Evolutionary conservation across 2,113 vertebrate species (phyloP), one percentile per base, ranked within the genome.

Genomic region (Taurulus bubalis): DNA sequence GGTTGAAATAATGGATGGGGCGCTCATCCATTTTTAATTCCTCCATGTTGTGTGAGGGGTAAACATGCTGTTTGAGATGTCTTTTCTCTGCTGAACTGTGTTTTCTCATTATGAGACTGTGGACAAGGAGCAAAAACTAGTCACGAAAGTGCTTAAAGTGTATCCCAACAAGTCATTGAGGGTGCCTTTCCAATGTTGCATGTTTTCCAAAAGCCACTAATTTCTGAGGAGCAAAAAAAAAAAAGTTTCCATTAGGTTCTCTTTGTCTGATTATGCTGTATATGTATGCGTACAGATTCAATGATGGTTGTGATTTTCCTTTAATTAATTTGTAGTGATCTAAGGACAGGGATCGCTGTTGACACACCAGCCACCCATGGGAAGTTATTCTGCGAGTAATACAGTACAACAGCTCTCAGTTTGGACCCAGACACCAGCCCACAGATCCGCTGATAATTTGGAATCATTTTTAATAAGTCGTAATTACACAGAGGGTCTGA

Each of bases 51-150:
- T 93, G 95, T 94, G 91, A 94, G 92, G 94, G 93, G 93, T 95
- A 95, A 95, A 95, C 94, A 95, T 94, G 94, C 87, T 94, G 94
- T 95, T 95, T 92, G 90, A 93, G 93, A 93, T 95, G 93, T 95
- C 91, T 94, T 94, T 92, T 92, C 94, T 93, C 90, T 90, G 87
- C 93, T 93, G 89, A 92, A 91, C 89, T 90, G 91, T 93, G 94
- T 94, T 93, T 94, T 94, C 91, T 91, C 92, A 91, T 91, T 90
- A 92, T 86, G 63, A 86, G 78, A 26, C 75, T 89, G 85, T 84
- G 82, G 75, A 87, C 80, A 70, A 79, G 85, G 84, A 89, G 84
- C 34, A n/a, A 86, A 87, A 92, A 90, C 88, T 85, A 80, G 91
- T 87, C 91, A 92, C 83, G 75, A 85, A 93, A 93, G 90, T 90